A percentile compares a stretch with the other conserved stretches of the same genome.
Evolutionary conservation across 2,797 vertebrate genomes (phyloP).

Genomic region (Tokudaia tokunoshimensis): DNA sequence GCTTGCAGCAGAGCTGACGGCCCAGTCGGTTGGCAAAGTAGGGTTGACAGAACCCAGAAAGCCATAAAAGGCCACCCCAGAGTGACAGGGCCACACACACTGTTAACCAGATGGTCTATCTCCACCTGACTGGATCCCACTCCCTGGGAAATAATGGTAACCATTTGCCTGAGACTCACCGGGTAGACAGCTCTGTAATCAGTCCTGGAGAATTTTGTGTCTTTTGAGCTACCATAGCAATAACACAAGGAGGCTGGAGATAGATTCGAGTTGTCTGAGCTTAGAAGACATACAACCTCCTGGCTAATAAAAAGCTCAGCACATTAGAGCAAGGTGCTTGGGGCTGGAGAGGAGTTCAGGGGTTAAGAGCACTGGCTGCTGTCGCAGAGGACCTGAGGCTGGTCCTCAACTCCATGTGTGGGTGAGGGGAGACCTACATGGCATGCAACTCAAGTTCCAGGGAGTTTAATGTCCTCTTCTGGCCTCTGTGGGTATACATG

Average conservation of each 20-base stretch:
- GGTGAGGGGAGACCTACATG: no score
- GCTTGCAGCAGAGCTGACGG: neutral
- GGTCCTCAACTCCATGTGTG: neutral
- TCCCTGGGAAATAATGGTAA: neutral
- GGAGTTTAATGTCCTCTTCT: neutral
- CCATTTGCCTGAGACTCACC: neutral
- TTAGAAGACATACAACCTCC: neutral
- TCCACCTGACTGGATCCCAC: neutral
- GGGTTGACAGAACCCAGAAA: neutral
- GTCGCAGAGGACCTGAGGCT: no score
- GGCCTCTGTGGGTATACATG: neutral
- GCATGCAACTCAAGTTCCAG: neutral
- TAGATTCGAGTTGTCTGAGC: neutral
- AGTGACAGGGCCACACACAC: neutral
- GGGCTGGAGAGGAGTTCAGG: neutral
- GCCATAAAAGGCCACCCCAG: neutral
- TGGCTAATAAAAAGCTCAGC: neutral
- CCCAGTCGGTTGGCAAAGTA: accelerated
- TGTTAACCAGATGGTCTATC: neutral
- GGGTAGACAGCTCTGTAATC: neutral
- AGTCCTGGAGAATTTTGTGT: neutral
- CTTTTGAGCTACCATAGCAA: neutral
- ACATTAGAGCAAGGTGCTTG: neutral
- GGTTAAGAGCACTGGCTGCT: neutral
- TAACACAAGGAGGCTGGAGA: no score